Conservation (phyloP, 2,888 invertebrate genomes). For the Antitype chi region DNA sequence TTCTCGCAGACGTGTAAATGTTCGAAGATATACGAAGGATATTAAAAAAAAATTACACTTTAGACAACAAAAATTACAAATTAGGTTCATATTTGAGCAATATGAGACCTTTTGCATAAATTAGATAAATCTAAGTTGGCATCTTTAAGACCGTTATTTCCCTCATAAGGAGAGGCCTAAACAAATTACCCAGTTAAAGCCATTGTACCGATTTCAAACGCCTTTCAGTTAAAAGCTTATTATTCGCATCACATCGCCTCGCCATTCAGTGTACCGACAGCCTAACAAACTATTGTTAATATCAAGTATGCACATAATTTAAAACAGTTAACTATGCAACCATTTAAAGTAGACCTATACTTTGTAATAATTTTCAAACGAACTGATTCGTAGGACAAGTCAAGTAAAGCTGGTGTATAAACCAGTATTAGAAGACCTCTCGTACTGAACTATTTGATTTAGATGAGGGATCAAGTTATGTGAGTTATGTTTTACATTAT, state of each 20-base stretch:
- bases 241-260: conserved; percentile 52
- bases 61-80: not conserved
- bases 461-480: conserved; percentile 30
- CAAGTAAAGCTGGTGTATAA: conserved; percentile 18
- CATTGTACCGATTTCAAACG: conserved; percentile 20
- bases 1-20: too few relatives aligned
- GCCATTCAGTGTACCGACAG: conserved; percentile 49
- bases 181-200: conserved; percentile 27
- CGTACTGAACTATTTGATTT: conserved; percentile 4
- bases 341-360: conserved; percentile 54
- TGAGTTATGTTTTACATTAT: conserved; percentile 57
- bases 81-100: not conserved
- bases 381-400: conserved; percentile 33
- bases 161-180: conserved; percentile 22
- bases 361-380: conserved; percentile 46
- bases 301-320: conserved; percentile 68
- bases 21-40: not conserved
- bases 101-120: not conserved
- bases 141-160: conserved; percentile 6
- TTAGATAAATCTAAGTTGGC: not conserved
- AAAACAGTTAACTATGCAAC: conserved; percentile 46
- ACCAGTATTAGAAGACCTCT: conserved; percentile 52
- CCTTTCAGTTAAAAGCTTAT: conserved; percentile 41
- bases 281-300: conserved; percentile 56
- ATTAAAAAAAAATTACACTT: not conserved